Evolutionary conservation across 2,113 vertebrate genomes (phyloP), one percentile per base, ranked within the genome.

Genomic region (Clupea harengus): DNA sequence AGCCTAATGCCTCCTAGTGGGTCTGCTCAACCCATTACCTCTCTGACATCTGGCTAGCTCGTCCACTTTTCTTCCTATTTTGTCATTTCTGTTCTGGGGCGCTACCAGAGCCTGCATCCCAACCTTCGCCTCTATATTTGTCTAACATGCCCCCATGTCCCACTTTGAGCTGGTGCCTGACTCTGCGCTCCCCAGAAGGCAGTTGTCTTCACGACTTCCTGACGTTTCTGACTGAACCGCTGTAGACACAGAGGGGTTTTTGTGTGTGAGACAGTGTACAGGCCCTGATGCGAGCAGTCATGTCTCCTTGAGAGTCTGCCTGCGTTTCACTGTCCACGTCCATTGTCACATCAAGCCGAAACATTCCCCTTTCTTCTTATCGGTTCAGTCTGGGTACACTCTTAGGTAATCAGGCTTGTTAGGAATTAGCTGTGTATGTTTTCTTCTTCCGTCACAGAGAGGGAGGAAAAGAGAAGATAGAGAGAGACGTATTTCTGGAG

Each of bases 401-500:
- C 88, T 86, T 88, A 6, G 17, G 60, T 67, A 85, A 13, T 39
- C 84, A 64, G 25, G 25, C 57, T 15, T 78, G 64, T 72, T 13
- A 15, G 64, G 64, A 72, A 72, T 72, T 8, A 72, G 64, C 25
- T 72, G 11, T 13, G n/a, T 72, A 32, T 72, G 25, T 78, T 78
- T 78, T 39, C 39, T 78, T 39, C 39, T 78, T 15, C 13, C 72
- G 17, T 44, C 28, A 39, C 72, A 78, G 72, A 44, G 28, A 78
- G 4, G 28, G 28, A 78, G 28, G 28, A 39, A 28, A 78, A 78
- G 72, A 78, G 72, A 78, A 78, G 75, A 82, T 54, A 86, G 87
- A 82, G 84, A 64, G 46, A 90, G 89, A 86, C 32, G 84, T 78
- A 78, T 78, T 78, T 78, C 86, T 93, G 93, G 92, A 94, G 92